Evolutionary conservation across 2,888 invertebrate species (phyloP), one percentile per base, ranked within the genome.

Genomic region (Sialis fuliginosa): DNA sequence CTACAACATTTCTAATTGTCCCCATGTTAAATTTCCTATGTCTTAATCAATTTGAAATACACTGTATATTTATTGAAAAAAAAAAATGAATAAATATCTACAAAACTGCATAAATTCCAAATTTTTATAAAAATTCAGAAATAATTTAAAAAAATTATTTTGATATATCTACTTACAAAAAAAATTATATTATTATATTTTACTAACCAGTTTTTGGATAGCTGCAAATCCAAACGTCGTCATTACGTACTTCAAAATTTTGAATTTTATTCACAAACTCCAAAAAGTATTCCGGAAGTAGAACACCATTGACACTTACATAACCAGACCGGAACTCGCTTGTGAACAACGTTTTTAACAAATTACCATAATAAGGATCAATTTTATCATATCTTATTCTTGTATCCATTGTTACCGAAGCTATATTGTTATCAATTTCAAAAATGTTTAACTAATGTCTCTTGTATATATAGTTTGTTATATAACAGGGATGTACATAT

Each of bases 121-220:
- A 22, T 4, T 22, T 22, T 22, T 22, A 22, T 22, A 4, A 2
- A 22, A 22, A 22, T 22, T 22, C 22, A 22, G 22, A 22, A 22
- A 22, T 43, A 32, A 39, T 13, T 37, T n/a, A n/a, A n/a, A n/a
- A n/a, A n/a, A n/a, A n/a, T n/a, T n/a, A n/a, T n/a, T n/a, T n/a
- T n/a, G n/a, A n/a, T n/a, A n/a, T n/a, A n/a, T n/a, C n/a, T n/a
- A n/a, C n/a, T n/a, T n/a, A n/a, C n/a, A n/a, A n/a, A n/a, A n/a
- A n/a, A n/a, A n/a, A n/a, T n/a, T 6, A 37, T 40, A 13, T 34
- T 22, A 22, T 22, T 4, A 22, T 2, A 22, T 22, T 48, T 44
- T 43, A 46, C 52, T 59, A 59, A 74, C 74, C 74, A 46, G 69
- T 67, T 62, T 74, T 74, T 1, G 72, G 73, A 58, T 70, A 73